phyloP scores from a whole-genome alignment of 2,888 invertebrate genomes.

The Platycheirus rosarum region DNA sequence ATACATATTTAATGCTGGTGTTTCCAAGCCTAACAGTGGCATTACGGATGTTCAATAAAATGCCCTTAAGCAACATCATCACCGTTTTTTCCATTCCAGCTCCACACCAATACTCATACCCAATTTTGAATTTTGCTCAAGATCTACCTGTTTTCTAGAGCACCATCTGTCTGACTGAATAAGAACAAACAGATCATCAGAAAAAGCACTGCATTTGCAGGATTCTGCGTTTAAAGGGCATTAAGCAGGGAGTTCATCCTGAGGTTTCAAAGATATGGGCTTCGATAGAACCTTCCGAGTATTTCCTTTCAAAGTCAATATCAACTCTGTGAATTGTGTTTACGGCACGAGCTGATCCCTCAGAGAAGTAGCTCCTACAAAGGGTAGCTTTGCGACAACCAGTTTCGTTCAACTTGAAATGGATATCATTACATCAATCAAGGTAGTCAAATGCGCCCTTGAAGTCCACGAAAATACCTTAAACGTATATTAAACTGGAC shows the following conservation, averaged over 20 bases:
- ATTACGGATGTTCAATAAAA: too few species aligned
- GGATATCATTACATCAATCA: slow-evolving; percentile 48
- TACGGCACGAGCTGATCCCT: not conserved
- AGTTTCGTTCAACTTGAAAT: slow-evolving; percentile 32
- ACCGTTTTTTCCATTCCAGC: too few species aligned
- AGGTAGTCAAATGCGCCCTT: slow-evolving; percentile 2
- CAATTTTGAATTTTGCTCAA: too few species aligned
- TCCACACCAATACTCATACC: too few species aligned
- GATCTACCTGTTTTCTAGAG: too few species aligned
- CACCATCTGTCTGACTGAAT: slow-evolving; percentile 27
- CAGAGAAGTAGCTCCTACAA: slow-evolving; percentile 11
- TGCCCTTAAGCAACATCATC: too few species aligned
- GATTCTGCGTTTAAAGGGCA: not conserved
- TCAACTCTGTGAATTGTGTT: not conserved
- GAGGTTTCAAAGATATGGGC: slow-evolving; percentile 69
- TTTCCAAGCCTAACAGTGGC: too few species aligned
- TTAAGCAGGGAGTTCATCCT: not conserved
- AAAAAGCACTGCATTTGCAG: not conserved
- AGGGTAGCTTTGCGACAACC: slow-evolving; percentile 28
- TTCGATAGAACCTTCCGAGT: slow-evolving; percentile 62
- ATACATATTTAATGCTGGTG: too few species aligned
- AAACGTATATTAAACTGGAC: not conserved
- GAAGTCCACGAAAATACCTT: not conserved
- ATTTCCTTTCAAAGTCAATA: slow-evolving; percentile 42
- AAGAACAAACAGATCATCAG: slow-evolving; percentile 46